A percentile compares a stretch with the other conserved stretches of the same genome.
Evolutionary conservation across 2,888 invertebrate species (phyloP).

Genomic region (Pollenia amentaria): DNA sequence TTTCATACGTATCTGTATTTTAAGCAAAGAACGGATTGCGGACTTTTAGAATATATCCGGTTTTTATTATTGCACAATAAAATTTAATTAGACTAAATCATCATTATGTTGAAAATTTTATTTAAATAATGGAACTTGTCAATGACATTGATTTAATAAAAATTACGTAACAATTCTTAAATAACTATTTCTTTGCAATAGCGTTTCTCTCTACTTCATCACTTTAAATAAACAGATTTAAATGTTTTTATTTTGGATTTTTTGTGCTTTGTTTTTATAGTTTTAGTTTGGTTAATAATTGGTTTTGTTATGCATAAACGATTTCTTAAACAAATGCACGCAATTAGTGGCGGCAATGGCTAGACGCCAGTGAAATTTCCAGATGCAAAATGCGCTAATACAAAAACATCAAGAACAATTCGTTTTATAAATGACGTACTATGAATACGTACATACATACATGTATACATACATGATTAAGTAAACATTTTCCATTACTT

Average conservation of each 20-base stretch:
- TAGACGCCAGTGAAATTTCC: conserved; percentile 59
- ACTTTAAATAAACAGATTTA: conserved; percentile 49
- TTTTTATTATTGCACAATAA: too few relatives aligned
- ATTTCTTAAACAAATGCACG: conserved; percentile 68
- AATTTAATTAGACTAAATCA: neutral
- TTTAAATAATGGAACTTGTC: conserved; percentile 1
- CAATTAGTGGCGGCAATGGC: conserved; percentile 63
- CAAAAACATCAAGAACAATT: neutral
- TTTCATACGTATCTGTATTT: too few relatives aligned
- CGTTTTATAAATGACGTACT: too few relatives aligned
- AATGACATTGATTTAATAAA: conserved; percentile 30
- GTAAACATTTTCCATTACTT: too few relatives aligned
- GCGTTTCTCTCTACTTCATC: neutral
- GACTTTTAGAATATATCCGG: too few relatives aligned
- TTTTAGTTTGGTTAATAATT: conserved; percentile 66
- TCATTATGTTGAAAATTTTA: neutral
- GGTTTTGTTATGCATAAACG: conserved; percentile 56
- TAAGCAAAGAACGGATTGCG: too few relatives aligned
- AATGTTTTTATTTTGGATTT: conserved; percentile 22
- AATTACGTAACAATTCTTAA: conserved; percentile 6
- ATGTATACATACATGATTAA: too few relatives aligned
- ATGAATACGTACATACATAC: too few relatives aligned
- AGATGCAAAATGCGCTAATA: conserved; percentile 35
- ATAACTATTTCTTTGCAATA: conserved; percentile 35
- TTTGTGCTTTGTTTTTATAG: conserved; percentile 12